These are phyloP conservation scores for Eulacestoma nigropectus DNA, from an alignment of 2,113 vertebrate species.

Conservation along the genomic window DNA sequence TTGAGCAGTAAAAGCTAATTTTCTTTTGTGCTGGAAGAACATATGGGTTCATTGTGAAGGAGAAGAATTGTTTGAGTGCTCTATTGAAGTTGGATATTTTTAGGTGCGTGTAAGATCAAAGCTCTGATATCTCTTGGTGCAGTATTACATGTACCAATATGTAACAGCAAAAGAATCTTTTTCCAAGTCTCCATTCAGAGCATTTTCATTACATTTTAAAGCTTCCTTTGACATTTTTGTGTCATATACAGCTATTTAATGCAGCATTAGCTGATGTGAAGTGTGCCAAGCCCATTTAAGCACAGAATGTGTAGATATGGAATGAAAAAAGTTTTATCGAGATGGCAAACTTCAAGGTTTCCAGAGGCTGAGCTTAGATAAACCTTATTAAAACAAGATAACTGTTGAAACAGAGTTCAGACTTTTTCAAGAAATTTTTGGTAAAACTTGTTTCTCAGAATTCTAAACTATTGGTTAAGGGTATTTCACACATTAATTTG, in stretches of 20 bases:
- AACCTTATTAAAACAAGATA: conserved; percentile 42
- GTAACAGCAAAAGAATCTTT: conserved; percentile 47
- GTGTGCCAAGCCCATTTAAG: conserved; percentile 26
- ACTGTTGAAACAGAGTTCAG: conserved; percentile 11
- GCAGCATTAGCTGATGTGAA: conserved; percentile 25
- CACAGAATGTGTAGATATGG: background rate
- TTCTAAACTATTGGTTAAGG: conserved; percentile 24
- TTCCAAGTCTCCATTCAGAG: conserved; percentile 47
- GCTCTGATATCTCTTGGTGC: conserved; percentile 64
- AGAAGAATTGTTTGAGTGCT: conserved; percentile 51
- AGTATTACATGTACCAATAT: conserved; percentile 53
- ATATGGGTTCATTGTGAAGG: conserved; percentile 38
- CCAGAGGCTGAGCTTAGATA: conserved; percentile 46
- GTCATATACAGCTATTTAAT: conserved; percentile 25
- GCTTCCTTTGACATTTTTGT: conserved; percentile 48
- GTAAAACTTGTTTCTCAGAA: conserved; percentile 37
- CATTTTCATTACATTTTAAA: conserved; percentile 62
- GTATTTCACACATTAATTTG: conserved; percentile 51
- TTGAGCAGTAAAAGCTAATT: conserved; percentile 46
- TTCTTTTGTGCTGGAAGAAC: conserved; percentile 49
- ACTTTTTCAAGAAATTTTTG: conserved; percentile 21
- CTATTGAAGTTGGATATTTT: conserved; percentile 59
- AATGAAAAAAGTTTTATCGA: conserved; percentile 50
- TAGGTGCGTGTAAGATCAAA: conserved; percentile 47
- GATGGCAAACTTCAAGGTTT: conserved; percentile 32